Conservation (phyloP, 2,888 invertebrate genomes). For the Caenorhabditis sp. region DNA sequence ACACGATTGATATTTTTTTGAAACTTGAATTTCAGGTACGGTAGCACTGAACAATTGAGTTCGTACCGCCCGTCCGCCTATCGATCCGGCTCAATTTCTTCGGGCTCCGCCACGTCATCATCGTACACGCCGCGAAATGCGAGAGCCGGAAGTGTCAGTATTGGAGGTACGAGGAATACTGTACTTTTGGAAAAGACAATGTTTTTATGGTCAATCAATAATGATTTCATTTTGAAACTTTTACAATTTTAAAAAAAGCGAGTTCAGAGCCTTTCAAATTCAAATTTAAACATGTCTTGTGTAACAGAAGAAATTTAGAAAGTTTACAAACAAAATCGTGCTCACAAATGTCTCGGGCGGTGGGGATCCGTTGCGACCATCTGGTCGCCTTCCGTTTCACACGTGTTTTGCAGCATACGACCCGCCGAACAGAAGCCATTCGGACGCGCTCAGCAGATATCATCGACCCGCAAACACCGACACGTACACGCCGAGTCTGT, state of each 20-base stretch:
- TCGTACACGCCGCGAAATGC: constrained; percentile 47
- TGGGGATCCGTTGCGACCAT: too few species aligned
- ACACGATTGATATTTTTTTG: too few species aligned
- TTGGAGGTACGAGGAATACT: constrained; percentile 25
- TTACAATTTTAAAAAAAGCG: too few species aligned
- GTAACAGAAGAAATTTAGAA: too few species aligned
- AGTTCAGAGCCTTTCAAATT: too few species aligned
- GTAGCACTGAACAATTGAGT: constrained; percentile 49
- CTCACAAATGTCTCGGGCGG: too few species aligned
- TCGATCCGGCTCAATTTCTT: constrained; percentile 18
- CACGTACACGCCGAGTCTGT: constrained; percentile 34
- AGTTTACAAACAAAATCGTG: too few species aligned
- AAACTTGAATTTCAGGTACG: constrained; percentile 33
- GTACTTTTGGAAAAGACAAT: too few species aligned
- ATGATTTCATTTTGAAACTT: too few species aligned
- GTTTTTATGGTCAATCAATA: too few species aligned
- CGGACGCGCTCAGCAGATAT: constrained; percentile 45
- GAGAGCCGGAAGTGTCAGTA: constrained; percentile 53
- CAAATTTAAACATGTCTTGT: too few species aligned
- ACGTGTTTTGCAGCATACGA: constrained; percentile 55
- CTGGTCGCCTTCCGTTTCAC: too few species aligned
- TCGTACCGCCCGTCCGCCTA: constrained; percentile 45
- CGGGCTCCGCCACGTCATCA: constrained; percentile 10
- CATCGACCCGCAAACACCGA: constrained; percentile 14
- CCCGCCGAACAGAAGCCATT: constrained; percentile 20